A percentile compares a stretch with the other conserved stretches of the same genome.
These are phyloP conservation scores for Gerris lacustris DNA, from an alignment of 2,888 invertebrate species.

Conservation along the genomic window DNA sequence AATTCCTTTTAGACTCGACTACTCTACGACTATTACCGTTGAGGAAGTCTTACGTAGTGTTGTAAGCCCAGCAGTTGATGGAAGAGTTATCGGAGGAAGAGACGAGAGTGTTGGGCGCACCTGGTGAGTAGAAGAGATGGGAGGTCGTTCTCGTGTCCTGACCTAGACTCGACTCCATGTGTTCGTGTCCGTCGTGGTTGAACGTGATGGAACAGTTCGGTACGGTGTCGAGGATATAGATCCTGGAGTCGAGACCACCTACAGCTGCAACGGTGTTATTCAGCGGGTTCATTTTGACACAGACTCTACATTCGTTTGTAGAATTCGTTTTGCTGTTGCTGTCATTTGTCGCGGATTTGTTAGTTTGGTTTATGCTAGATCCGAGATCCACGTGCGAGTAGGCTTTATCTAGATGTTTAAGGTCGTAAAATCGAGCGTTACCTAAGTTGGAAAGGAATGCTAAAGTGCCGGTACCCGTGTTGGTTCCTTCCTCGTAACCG, in stretches of 20 bases:
- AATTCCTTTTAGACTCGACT: too few species aligned
- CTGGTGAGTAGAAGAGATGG: background rate
- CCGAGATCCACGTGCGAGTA: background rate
- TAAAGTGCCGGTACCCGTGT: background rate
- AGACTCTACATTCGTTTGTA: background rate
- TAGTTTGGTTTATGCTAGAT: background rate
- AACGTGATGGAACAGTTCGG: constrained; percentile 14
- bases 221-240: constrained; percentile 21
- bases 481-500: background rate
- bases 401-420: background rate
- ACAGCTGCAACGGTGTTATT: constrained; percentile 16
- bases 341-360: too few species aligned
- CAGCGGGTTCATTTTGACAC: constrained; percentile 17
- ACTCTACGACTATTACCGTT: too few species aligned
- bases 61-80: constrained; percentile 9
- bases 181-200: constrained; percentile 25
- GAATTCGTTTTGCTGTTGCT: background rate
- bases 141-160: background rate
- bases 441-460: background rate
- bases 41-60: background rate
- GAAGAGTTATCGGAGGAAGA: constrained; percentile 3
- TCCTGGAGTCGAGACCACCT: constrained; percentile 22
- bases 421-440: background rate
- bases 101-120: background rate
- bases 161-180: constrained; percentile 15